Evolutionary conservation across 2,113 vertebrate species (phyloP).

Genomic region (Lasiurus borealis): DNA sequence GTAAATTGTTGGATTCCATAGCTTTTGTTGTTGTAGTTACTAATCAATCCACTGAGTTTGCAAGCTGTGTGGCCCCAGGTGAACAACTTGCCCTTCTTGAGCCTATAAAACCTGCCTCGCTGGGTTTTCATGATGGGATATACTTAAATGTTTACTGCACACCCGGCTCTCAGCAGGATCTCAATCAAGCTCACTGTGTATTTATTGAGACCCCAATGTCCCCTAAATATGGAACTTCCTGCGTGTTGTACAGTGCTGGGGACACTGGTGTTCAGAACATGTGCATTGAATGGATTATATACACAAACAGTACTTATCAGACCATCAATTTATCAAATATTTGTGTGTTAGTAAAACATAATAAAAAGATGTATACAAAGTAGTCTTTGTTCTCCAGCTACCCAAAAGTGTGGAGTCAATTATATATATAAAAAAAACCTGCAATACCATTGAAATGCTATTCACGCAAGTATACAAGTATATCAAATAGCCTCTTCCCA

Average conservation of each 20-base stretch:
- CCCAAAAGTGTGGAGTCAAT: neutral
- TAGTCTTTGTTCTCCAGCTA: neutral
- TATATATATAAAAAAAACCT: neutral
- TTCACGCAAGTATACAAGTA: neutral
- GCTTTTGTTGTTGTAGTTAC: neutral
- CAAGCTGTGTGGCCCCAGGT: neutral
- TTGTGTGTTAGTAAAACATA: neutral
- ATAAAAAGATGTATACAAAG: neutral
- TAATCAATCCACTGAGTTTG: neutral
- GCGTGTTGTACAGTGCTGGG: neutral
- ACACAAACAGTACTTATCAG: neutral
- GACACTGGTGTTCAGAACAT: neutral
- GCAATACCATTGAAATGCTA: neutral
- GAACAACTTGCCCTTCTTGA: neutral
- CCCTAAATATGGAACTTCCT: neutral
- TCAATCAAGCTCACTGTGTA: neutral
- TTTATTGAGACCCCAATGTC: neutral
- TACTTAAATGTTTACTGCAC: neutral
- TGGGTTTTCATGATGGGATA: slow-evolving; percentile 21
- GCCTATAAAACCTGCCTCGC: neutral
- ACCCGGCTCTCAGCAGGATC: neutral
- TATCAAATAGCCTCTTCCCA: neutral
- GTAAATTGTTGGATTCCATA: neutral
- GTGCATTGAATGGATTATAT: neutral
- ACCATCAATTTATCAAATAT: neutral